phyloP scores from a whole-genome alignment of 2,113 vertebrate genomes.

The Albula goreensis region DNA sequence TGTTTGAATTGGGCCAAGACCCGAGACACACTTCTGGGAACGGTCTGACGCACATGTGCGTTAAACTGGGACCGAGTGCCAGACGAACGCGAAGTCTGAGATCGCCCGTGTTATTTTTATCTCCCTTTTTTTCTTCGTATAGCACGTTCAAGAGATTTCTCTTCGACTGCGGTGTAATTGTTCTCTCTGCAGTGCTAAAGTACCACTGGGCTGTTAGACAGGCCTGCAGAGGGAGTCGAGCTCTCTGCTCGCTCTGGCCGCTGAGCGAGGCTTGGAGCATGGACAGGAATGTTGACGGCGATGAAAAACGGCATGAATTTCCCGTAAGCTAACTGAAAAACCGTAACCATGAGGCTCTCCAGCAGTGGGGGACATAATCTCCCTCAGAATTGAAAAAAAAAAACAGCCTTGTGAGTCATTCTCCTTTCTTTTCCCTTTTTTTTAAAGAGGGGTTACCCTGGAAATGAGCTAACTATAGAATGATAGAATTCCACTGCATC shows the following conservation, averaged over 20 bases:
- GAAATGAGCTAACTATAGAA: constrained; percentile 49
- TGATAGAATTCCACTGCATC: constrained; percentile 21
- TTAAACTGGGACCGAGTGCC: not conserved
- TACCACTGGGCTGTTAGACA: not conserved
- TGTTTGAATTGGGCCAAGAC: not conserved
- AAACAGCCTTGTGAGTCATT: constrained; percentile 35
- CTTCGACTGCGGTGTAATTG: too few relatives aligned
- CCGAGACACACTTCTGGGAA: not conserved
- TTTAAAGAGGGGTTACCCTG: constrained; percentile 41
- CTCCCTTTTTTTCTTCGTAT: not conserved
- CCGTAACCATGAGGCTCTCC: constrained; percentile 13
- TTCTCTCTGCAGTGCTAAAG: too few relatives aligned
- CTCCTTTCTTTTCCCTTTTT: constrained; percentile 10
- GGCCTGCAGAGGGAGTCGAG: not conserved
- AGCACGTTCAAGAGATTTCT: too few relatives aligned
- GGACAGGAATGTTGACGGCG: constrained; percentile 19
- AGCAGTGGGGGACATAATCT: constrained; percentile 34
- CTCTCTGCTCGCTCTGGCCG: not conserved
- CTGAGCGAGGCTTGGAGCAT: not conserved
- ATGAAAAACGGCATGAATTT: constrained; percentile 36
- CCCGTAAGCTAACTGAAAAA: constrained; percentile 26
- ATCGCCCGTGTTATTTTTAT: not conserved
- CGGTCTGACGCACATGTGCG: not conserved
- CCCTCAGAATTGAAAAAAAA: constrained; percentile 45
- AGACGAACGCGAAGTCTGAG: not conserved